Conservation (phyloP, 2,113 vertebrate genomes). For the Capreolus pygargus region DNA sequence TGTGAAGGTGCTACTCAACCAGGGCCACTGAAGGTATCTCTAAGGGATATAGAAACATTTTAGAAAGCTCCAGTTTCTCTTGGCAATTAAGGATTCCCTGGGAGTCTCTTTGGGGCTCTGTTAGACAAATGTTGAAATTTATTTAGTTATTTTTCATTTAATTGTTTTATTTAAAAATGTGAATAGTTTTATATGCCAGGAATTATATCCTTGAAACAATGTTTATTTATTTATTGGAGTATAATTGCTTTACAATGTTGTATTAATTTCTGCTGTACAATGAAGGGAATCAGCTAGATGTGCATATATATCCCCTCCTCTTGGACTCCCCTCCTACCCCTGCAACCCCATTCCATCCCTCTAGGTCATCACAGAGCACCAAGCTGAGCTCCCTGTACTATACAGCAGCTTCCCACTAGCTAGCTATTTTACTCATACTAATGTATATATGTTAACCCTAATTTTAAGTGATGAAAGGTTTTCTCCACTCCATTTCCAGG, state of each 20-base stretch:
- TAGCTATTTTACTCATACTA: not conserved
- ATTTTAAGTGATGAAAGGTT: not conserved
- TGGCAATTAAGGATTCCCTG: not conserved
- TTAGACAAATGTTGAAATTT: not conserved
- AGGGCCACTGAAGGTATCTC: not conserved
- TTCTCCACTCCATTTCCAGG: not conserved
- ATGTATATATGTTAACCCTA: not conserved
- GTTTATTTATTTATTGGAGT: not conserved
- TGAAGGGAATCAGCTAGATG: not conserved
- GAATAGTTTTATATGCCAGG: not conserved
- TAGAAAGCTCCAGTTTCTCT: not conserved
- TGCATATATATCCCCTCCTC: not conserved
- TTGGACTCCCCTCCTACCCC: not conserved
- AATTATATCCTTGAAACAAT: not conserved
- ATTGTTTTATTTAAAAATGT: not conserved
- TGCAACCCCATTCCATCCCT: not conserved
- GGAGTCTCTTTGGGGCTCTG: not conserved
- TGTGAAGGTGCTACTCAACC: not conserved
- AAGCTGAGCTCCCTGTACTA: not conserved
- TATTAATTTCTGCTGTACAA: not conserved
- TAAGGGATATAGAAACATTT: not conserved
- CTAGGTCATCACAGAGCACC: not conserved
- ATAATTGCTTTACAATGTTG: not conserved
- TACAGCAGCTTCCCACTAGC: not conserved
- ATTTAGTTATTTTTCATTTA: not conserved